A percentile compares a stretch with the other conserved stretches of the same genome.
Conservation (phyloP, 2,113 vertebrate genomes). For the Ramphastos sulfuratus region DNA sequence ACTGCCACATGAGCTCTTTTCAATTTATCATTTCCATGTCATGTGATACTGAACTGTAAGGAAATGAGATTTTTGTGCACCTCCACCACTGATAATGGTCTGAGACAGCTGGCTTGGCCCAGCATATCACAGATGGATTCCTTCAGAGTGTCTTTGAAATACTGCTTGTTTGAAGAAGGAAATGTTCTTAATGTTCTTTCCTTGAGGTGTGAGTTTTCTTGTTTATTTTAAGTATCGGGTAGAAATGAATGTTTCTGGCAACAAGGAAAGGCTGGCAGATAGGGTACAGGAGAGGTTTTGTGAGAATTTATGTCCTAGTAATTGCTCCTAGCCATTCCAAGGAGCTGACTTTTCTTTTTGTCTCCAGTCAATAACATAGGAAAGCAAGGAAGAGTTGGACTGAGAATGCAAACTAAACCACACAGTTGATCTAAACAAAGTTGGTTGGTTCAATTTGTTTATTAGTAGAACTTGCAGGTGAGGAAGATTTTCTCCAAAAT, state of each 20-base stretch:
- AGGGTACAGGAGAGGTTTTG: neutral
- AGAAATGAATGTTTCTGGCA: neutral
- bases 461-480: neutral
- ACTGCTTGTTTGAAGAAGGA: neutral
- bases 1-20: neutral
- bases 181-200: neutral
- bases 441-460: neutral
- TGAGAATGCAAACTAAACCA: neutral
- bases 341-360: neutral
- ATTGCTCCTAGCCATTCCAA: neutral
- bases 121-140: neutral
- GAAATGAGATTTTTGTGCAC: neutral
- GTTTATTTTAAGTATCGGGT: neutral
- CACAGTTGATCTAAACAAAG: neutral
- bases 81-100: neutral
- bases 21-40: neutral
- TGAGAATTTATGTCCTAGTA: neutral
- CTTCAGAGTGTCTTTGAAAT: neutral
- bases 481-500: neutral
- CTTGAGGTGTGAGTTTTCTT: neutral
- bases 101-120: neutral
- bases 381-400: neutral
- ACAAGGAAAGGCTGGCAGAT: neutral
- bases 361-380: neutral
- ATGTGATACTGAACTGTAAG: neutral